Evolutionary conservation across 2,888 invertebrate genomes (phyloP).

Genomic region (Eupithecia subumbrata): DNA sequence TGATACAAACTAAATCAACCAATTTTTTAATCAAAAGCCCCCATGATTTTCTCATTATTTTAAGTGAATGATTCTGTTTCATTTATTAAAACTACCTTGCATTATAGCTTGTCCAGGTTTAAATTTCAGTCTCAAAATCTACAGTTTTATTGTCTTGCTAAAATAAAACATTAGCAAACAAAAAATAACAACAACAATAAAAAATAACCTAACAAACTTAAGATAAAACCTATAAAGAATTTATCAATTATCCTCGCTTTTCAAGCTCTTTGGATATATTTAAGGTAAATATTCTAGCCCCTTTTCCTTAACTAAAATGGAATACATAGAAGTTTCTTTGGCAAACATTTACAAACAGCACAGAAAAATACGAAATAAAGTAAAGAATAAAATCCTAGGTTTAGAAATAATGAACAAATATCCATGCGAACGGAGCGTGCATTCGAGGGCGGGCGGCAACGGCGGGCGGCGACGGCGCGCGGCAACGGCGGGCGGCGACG

Average conservation of each 20-base stretch:
- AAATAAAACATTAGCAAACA: too few species aligned
- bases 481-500: background rate
- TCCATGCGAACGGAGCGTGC: slow-evolving; percentile 8
- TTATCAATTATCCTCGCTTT: background rate
- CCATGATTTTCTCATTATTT: too few species aligned
- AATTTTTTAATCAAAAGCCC: too few species aligned
- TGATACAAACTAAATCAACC: too few species aligned
- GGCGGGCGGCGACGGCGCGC: background rate
- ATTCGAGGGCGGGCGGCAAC: background rate
- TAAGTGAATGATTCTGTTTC: too few species aligned
- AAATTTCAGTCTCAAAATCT: background rate
- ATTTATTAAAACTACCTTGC: background rate
- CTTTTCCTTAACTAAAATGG: background rate
- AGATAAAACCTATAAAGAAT: background rate
- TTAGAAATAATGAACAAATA: slow-evolving; percentile 9
- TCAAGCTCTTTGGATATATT: background rate
- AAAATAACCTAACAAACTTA: too few species aligned
- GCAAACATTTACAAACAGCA: background rate
- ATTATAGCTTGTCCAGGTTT: background rate
- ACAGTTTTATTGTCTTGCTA: too few species aligned
- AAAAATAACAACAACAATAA: too few species aligned
- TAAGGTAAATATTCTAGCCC: background rate
- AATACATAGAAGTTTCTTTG: background rate
- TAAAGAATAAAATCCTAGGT: background rate
- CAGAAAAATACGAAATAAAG: background rate